Base-by-base conservation (phyloP, 2,888 invertebrate genomes). In the Ennomos erosarius region DNA sequence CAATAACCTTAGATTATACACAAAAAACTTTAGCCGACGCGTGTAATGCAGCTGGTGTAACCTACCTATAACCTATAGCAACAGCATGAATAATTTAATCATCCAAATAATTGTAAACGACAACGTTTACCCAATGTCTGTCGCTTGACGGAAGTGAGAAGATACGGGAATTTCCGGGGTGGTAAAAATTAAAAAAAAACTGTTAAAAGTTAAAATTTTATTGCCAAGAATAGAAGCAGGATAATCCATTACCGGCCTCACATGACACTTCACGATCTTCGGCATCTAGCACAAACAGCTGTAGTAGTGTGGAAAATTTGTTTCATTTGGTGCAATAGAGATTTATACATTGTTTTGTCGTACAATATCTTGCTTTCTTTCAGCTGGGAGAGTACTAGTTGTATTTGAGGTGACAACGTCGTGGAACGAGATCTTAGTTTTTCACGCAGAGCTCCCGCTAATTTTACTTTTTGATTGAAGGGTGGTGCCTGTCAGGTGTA, bases 331-430 rank as follows among this genome's bases (percentile, higher is more conserved):
- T 68, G 48, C 57, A 85, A 12, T 4, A 86, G 47, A 8, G 64
- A 50, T 47, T 75, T 68, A 59, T 76, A 76, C 38, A 71, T 55
- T 1, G 59, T 26, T 59, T 83, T 78, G 55, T 78, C 69, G 59
- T 73, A 75, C 46, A 85, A 13, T 9, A 81, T 33, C 45, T 73
- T 75, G 46, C 69, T 77, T 37, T 75, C 69, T 62, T 76, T 73
- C 9, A 87, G 52, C 60, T 85, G 79, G 13, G 70, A 62, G 38
- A 88, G 48, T 16, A 86, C 69, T 9, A 72, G 64, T 60, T 78
- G 64, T 51, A 86, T 79, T 73, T 82, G 68, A 44, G 76, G 70
- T 10, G 82, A 74, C 58, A 83, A 33, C 8, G 80, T 79, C 5
- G 78, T 76, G 1, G 47, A 26, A 8, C 10, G 33, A 48, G 33